These are phyloP conservation scores for Larimichthys crocea DNA, from an alignment of 2,113 vertebrate genomes.

Conservation along the genomic window DNA sequence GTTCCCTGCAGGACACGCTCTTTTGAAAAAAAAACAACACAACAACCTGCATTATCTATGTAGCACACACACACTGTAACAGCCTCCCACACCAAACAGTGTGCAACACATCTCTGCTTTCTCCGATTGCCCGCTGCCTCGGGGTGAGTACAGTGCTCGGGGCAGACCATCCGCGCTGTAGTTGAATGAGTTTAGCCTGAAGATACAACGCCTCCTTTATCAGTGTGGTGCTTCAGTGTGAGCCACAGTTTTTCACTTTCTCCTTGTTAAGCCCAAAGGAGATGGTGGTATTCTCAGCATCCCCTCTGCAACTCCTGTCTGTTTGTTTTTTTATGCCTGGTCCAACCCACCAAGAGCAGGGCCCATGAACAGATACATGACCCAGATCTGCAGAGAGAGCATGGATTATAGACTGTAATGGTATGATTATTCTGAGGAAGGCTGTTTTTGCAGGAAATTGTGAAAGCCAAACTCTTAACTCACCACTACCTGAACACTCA, in stretches of 20 bases:
- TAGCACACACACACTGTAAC: conserved; percentile 7
- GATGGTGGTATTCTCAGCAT: neutral
- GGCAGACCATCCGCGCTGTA: conserved; percentile 29
- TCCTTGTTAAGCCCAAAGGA: neutral
- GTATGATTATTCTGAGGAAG: no score
- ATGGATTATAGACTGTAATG: no score
- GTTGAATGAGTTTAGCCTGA: conserved; percentile 22
- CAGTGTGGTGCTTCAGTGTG: conserved; percentile 3
- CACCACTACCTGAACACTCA: no score
- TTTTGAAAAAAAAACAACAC: conserved; percentile 46
- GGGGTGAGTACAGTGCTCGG: conserved; percentile 17
- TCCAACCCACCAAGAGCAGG: neutral
- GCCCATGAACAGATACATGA: neutral
- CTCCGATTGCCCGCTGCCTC: conserved; percentile 26
- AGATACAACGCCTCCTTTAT: conserved; percentile 1
- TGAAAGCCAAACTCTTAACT: no score
- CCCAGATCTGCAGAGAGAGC: neutral
- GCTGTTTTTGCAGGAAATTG: no score
- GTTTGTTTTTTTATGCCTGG: neutral
- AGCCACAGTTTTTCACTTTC: conserved; percentile 9
- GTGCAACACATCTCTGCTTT: conserved; percentile 23
- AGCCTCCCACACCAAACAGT: conserved; percentile 31
- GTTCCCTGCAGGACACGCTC: conserved; percentile 29
- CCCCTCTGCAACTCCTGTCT: neutral
- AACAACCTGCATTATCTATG: conserved; percentile 31